Percentiles rank a stretch among this genome's conserved stretches.
Evolutionary conservation across 2,888 invertebrate species (phyloP).

Genomic region (Dynastes hyllus): DNA sequence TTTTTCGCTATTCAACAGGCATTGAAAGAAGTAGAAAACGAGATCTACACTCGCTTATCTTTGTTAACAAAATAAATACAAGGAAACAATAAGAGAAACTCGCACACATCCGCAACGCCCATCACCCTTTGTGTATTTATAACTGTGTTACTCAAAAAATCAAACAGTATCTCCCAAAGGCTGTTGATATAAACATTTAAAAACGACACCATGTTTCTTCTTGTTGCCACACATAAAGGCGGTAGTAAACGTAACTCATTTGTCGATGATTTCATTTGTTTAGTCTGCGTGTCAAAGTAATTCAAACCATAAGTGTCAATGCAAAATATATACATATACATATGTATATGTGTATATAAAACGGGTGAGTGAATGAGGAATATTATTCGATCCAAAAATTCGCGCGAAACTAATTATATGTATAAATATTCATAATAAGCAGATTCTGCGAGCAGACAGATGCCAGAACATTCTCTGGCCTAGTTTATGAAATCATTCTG

Average conservation of each 20-base stretch:
- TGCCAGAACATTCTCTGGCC: not conserved
- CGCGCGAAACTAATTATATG: not conserved
- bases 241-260: constrained; percentile 1
- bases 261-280: constrained; percentile 20
- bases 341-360: not conserved
- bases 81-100: not conserved
- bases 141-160: not conserved
- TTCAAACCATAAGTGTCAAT: constrained; percentile 1
- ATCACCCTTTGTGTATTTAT: not conserved
- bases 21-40: no score
- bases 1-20: no score
- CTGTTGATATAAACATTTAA: not conserved
- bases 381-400: not conserved
- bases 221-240: not conserved
- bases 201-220: not conserved
- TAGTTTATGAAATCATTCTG: not conserved
- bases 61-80: not conserved
- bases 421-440: not conserved
- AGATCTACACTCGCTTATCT: no score
- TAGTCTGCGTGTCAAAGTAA: constrained; percentile 14
- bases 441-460: not conserved
- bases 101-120: not conserved
- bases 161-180: not conserved
- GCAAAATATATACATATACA: not conserved
- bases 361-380: not conserved